Base-by-base conservation (phyloP, 2,113 vertebrate species). In the Pituophis catenifer region DNA sequence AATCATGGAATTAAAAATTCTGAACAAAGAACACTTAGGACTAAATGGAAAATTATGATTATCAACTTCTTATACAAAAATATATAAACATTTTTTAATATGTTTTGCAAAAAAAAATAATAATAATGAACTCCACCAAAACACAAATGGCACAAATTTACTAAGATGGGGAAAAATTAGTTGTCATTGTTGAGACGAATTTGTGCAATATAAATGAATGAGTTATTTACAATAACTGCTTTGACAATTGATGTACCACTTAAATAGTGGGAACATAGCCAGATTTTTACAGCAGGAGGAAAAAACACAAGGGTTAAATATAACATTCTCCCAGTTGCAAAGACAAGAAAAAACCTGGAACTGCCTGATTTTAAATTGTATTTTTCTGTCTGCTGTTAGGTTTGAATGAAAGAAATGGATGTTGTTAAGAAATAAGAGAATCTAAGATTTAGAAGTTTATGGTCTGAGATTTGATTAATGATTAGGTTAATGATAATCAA, bases 1-100 rank as follows among this genome's bases (percentile, higher is more conserved):
- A 94, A 93, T 86, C 93, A 92, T 93, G 90, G 91, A 44, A 94
- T 95, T 58, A 94, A 96, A 95, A 95, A 87, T 95, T 96, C 89
- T n/a, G 70, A 93, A 88, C 94, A 29, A 93, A 33, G 13, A 75
- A 75, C 2, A 19, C 70, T 75, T 75, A 75, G 13, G 33, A 33
- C n/a, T 81, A 21, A 38, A 38, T 38, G 33, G 70, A 38, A 81
- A 81, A 81, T 38, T 17, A 81, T 38, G 33, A 81, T 81, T 81
- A 81, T 81, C 33, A 33, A 19, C 33, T 38, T 75, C 70, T 75
- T 81, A 81, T 81, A 50, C 44, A 48, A 48, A 48, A 50, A 50
- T 7, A 1, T 75, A 75, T 75, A 81, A 81, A 19, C 7, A 81
- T 75, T 75, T 48, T 33, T 17, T 15, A 75, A 75, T 1, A 75